Evolutionary conservation across 2,113 vertebrate species (phyloP).

Genomic region (Urocitellus parryii): DNA sequence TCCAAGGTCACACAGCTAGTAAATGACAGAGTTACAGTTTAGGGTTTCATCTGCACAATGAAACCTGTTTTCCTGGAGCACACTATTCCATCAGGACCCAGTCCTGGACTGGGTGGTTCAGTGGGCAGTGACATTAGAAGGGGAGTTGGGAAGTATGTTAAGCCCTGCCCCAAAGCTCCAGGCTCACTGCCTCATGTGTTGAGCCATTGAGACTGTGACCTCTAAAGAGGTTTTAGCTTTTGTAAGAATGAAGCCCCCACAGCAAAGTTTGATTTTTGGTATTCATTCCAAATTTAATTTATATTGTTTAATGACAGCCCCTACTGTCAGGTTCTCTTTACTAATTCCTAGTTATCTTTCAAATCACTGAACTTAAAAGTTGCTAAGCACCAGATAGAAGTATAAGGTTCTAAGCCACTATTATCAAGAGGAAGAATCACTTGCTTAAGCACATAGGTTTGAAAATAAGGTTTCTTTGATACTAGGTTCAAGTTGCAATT

Average conservation of each 20-base stretch:
- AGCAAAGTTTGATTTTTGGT: neutral
- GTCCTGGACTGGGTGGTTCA: neutral
- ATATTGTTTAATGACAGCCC: neutral
- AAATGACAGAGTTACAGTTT: neutral
- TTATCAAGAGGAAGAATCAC: neutral
- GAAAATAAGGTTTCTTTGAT: neutral
- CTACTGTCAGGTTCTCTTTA: neutral
- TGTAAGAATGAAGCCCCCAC: neutral
- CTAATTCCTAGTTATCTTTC: neutral
- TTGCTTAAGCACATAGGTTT: neutral
- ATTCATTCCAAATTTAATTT: neutral
- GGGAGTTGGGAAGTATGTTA: neutral
- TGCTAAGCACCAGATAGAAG: neutral
- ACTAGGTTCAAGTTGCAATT: neutral
- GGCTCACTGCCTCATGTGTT: rapidly evolving
- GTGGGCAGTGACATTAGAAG: too few species aligned
- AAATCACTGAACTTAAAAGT: neutral
- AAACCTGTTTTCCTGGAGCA: neutral
- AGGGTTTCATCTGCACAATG: rapidly evolving
- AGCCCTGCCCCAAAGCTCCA: neutral
- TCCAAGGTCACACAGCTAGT: neutral
- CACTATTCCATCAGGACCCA: neutral
- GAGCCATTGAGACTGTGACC: neutral
- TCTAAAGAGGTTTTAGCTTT: slow-evolving; percentile 3
- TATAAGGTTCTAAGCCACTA: neutral